Base-by-base conservation (phyloP, 2,113 vertebrate species). In the Chiloscyllium plagiosum region DNA sequence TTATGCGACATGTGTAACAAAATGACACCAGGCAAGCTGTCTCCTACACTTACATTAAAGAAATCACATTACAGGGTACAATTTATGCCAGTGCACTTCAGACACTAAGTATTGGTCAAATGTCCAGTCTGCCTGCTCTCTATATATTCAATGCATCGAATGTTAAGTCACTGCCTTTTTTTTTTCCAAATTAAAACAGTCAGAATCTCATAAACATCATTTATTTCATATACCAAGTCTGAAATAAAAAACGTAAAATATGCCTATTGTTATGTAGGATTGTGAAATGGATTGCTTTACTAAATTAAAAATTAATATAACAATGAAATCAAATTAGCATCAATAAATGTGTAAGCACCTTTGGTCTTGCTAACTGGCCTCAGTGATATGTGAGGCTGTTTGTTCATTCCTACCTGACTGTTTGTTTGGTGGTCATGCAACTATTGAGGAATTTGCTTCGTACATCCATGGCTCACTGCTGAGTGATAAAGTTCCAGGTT, bases 1-100 rank as follows among this genome's bases (percentile, higher is more conserved):
- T 93, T 66, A 93, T 68, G 61, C 56, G 61, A 66, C 89, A 93
- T 93, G 61, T 93, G 89, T 37, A 66, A 65, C 89, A 93, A 93
- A 93, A 93, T 68, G 61, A 65, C 61, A 93, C n/a, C 17, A 37
- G 17, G n/a, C 89, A 93, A 93, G 89, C 89, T 93, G 89, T 93
- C 61, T 68, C 37, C 89, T 93, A 37, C 89, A 93, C 20, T n/a
- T n/a, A 93, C 37, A 65, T 93, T 93, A 93, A 93, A 66, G 52
- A 65, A 61, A n/a, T 61, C 33, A 90, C 19, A 20, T 22, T 93
- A 61, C 61, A 66, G 61, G 37, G 33, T 93, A 19, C 61, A 66
- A 93, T n/a, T 37, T 93, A 20, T 93, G 89, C 33, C 56, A 89
- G 56, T 66, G 56, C 52, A 66, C 15, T 66, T 5, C 61, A 66